Conservation (phyloP, 2,888 invertebrate species). For the Willowsia nigromaculata region DNA sequence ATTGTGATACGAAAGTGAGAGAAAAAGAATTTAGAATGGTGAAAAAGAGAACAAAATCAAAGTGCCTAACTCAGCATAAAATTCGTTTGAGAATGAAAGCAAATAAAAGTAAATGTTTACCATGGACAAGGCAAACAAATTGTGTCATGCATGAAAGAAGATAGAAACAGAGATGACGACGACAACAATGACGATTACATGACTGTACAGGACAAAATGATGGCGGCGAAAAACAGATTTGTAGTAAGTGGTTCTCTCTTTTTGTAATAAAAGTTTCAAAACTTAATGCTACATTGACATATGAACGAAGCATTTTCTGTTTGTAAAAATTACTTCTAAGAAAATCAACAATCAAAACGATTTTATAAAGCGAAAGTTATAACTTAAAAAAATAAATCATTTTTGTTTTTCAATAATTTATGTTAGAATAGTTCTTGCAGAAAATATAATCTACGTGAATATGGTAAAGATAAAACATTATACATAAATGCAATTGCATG, state of each 20-base stretch:
- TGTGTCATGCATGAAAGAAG: constrained; percentile 57
- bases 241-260: too few relatives aligned
- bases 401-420: too few relatives aligned
- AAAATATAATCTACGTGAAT: too few relatives aligned
- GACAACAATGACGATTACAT: neutral
- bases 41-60: constrained; percentile 70
- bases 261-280: too few relatives aligned
- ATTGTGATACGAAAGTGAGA: neutral
- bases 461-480: too few relatives aligned
- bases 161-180: constrained; percentile 6
- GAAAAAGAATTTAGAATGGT: constrained; percentile 63
- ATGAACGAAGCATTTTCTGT: too few relatives aligned
- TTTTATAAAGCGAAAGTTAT: too few relatives aligned
- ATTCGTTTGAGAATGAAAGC: constrained; percentile 75
- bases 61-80: constrained; percentile 73
- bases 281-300: too few relatives aligned
- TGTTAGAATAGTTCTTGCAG: too few relatives aligned
- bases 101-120: constrained; percentile 78
- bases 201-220: neutral
- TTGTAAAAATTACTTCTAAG: too few relatives aligned
- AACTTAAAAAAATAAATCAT: too few relatives aligned
- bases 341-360: too few relatives aligned
- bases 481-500: neutral
- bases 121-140: constrained; percentile 73
- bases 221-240: neutral